Evolutionary conservation across 2,888 invertebrate genomes (phyloP), one percentile per base, ranked within the genome.

Genomic region (Acanthosoma haemorrhoidale): DNA sequence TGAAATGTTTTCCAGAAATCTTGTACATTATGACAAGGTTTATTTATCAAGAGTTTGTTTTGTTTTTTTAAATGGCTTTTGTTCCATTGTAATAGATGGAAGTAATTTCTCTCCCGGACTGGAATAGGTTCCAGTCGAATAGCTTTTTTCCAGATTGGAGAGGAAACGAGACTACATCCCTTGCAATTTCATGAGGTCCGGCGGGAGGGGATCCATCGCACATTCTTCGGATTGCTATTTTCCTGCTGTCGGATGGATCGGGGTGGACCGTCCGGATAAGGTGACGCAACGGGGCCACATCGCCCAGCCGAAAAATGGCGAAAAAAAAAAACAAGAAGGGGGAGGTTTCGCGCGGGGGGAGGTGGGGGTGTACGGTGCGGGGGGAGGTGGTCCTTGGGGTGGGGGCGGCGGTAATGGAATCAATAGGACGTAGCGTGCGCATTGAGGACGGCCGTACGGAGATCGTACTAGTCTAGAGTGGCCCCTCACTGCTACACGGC

Each of bases 381-480:
- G 5, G 5, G 41, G 16, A 16, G 41, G 41, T n/a, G n/a, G n/a
- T 4, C 16, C 11, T 18, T 4, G 36, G 61, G 36, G 34, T 34
- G 61, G 61, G 61, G 36, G 16, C 34, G 61, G 61, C 21, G 38
- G 61, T 61, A 61, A 61, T 61, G 36, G 61, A 61, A 61, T 61
- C 61, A 61, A 61, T 61, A 61, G 61, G 61, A 36, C 36, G 61
- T 61, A 61, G 61, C 32, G 34, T 61, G 61, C 61, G 61, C 61
- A 61, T 31, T 59, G 59, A 16, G 11, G 18, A 16, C 31, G 32
- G 32, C 11, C 32, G 59, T 32, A 34, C 61, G 61, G n/a, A 15
- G 15, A 32, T 16, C 61, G 34, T 34, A 61, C 61, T 61, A 61
- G 61, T 61, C 61, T 61, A 36, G 61, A 21, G 36, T 61, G 34